These are phyloP conservation scores for Didymodactylos carnosus DNA, from an alignment of 2,888 invertebrate genomes.

Conservation along the genomic window DNA sequence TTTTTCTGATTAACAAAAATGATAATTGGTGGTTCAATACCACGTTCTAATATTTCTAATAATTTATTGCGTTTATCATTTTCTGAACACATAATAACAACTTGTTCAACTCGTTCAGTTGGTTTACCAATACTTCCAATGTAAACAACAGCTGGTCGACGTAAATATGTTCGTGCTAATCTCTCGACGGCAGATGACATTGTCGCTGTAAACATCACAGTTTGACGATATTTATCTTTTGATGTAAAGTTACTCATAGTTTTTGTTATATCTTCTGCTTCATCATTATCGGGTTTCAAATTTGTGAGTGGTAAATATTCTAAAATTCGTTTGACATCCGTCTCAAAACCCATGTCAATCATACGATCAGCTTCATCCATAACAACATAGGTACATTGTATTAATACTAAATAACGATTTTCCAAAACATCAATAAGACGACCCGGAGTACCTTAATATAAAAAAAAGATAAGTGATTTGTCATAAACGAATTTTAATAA, in stretches of 20 bases:
- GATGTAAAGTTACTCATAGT: slow-evolving; percentile 69
- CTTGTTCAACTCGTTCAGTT: slow-evolving; percentile 88
- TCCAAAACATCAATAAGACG: slow-evolving; percentile 94
- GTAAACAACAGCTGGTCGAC: slow-evolving; percentile 86
- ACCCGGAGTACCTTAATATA: slow-evolving; percentile 96
- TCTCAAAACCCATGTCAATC: slow-evolving; percentile 98
- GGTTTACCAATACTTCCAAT: slow-evolving; percentile 92
- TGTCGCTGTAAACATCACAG: slow-evolving; percentile 99
- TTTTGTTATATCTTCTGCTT: slow-evolving; percentile 54
- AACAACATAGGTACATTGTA: slow-evolving; percentile 89
- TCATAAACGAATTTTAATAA: too few species aligned
- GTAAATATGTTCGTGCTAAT: slow-evolving; percentile 71
- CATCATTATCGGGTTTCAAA: slow-evolving; percentile 88
- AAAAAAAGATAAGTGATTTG: too few species aligned
- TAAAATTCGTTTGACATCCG: slow-evolving; percentile 78
- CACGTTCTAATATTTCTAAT: slow-evolving; percentile 61
- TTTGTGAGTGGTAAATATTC: slow-evolving; percentile 95
- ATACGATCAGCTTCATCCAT: slow-evolving; percentile 72
- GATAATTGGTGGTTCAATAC: slow-evolving; percentile 87
- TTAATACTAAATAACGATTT: slow-evolving; percentile 83
- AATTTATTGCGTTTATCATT: slow-evolving; percentile 87
- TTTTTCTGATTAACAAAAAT: slow-evolving; percentile 99
- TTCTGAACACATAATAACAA: slow-evolving; percentile 81
- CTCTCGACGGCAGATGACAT: slow-evolving; percentile 97
- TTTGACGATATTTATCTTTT: slow-evolving; percentile 82